Base-by-base conservation (phyloP, 2,888 invertebrate genomes). In the Chrysodeixis includens region DNA sequence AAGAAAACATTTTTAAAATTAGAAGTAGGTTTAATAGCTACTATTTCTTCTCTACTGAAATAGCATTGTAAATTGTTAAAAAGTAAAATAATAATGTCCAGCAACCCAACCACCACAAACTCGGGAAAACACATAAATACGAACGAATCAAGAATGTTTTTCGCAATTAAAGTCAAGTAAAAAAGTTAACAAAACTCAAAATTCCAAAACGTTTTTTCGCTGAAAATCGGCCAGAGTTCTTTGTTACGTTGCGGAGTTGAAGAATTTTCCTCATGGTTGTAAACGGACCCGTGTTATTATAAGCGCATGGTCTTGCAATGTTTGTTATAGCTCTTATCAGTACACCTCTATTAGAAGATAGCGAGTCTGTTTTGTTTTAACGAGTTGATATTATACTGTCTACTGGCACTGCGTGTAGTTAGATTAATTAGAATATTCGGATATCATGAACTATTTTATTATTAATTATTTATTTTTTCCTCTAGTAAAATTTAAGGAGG, bases 141-240 rank as follows among this genome's bases (percentile, higher is more conserved):
- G 20, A 1, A 20, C 46, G 46, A 49, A 49, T 49, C 9, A 20
- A 9, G 46, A 20, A 20, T 20, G 18, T 20, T 49, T 20, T 49
- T 49, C 46, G 18, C 20, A 20, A 40, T 18, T 49, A 49, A 49
- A 49, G 46, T 49, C 46, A 20, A 40, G 46, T 49, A 20, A 49
- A 49, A 49, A 49, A 49, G 46, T 49, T 49, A 20, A 49, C 16
- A 44, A 18, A 49, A 49, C 46, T 20, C 46, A 18, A 20, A 49
- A 49, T 10, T 20, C 40, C 46, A 20, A 49, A 49, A 49, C 46
- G 18, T 20, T 49, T 49, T 35, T 20, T 20, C 46, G 12, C 18
- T 20, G 2, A 16, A 49, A 49, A 49, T 4, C 7, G 46, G 46
- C 18, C 46, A 10, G 46, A 20, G 18, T 20, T 49, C 46, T 49